Evolutionary conservation across 2,113 vertebrate species (phyloP), one percentile per base, ranked within the genome.

Genomic region (Myrmecobius fasciatus): DNA sequence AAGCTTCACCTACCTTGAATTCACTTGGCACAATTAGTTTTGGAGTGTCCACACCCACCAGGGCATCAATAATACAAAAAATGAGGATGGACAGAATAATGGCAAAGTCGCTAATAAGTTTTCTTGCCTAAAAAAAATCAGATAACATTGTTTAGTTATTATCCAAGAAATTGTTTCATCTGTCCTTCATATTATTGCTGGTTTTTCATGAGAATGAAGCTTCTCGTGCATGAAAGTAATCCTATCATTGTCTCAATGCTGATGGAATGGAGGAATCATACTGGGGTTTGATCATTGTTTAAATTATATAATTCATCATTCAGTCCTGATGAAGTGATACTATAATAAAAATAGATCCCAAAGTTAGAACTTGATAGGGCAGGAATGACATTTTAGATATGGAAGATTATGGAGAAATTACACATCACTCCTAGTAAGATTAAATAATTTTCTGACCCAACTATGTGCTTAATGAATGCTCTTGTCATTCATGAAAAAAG

Each of bases 51-150:
- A 99, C 99, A 96, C 99, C 99, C 28, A 99, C 98, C 2, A 99
- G 98, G 49, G 99, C 99, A 95, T 99, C 99, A 11, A 99, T 99
- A 56, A 99, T 99, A 97, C 99, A 99, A 98, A 99, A 99, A 96
- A 99, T 99, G 92, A 99, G 97, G 96, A 99, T 99, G 95, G 99
- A 99, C 98, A 99, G 97, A 96, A 99, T 99, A 98, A 99, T 99
- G 98, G 99, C 99, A 96, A 99, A 99, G 98, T 99, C 99, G 97
- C 99, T 99, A 98, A 99, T 99, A 91, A 99, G 98, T 95, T 99
- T 99, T 96, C 99, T 99, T 97, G 99, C 99, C 99, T 99, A 97
- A 24, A 95, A 96, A 31, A 92, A 89, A 26, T 0, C 10, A 0
- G 0, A 52, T 47, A 89, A 0, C 8, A 0, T 20, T 91, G 92